Evolutionary conservation across 2,797 vertebrate species (phyloP).

Genomic region (Oceanodroma leucorhoa): DNA sequence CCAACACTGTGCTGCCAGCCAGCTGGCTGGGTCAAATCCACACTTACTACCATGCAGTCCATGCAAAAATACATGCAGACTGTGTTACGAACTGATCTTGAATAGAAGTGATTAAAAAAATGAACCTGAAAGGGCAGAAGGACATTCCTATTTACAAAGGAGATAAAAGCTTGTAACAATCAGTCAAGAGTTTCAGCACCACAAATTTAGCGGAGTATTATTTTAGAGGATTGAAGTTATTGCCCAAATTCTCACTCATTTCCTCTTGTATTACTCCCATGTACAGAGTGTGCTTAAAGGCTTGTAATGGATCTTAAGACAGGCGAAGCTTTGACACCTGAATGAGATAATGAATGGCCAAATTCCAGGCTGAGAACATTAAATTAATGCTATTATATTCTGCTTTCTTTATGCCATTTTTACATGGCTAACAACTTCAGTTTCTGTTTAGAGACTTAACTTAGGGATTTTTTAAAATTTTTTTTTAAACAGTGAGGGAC

Average conservation of each 20-base stretch:
- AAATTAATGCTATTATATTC: neutral
- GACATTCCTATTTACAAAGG: neutral
- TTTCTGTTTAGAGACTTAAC: neutral
- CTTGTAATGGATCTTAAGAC: neutral
- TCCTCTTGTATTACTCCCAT: neutral
- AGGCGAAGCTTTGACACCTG: neutral
- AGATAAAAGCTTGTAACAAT: neutral
- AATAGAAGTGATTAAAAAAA: neutral
- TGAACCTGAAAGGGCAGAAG: neutral
- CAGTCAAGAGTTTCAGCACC: constrained; percentile 43
- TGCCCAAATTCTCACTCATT: neutral
- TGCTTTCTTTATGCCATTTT: neutral
- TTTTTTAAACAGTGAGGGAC: neutral
- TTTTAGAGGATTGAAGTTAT: neutral
- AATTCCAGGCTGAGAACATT: neutral
- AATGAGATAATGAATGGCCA: neutral
- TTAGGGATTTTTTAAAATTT: neutral
- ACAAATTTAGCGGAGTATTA: neutral
- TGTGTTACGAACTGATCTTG: neutral
- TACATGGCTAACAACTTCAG: neutral
- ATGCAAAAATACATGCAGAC: neutral
- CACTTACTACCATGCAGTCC: neutral
- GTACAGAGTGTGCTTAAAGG: neutral
- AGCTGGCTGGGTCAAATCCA: neutral
- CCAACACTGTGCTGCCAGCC: neutral